Percentiles rank a stretch among this genome's conserved stretches.
Evolutionary conservation across 2,113 vertebrate genomes (phyloP).

Genomic region (Otolemur garnettii): DNA sequence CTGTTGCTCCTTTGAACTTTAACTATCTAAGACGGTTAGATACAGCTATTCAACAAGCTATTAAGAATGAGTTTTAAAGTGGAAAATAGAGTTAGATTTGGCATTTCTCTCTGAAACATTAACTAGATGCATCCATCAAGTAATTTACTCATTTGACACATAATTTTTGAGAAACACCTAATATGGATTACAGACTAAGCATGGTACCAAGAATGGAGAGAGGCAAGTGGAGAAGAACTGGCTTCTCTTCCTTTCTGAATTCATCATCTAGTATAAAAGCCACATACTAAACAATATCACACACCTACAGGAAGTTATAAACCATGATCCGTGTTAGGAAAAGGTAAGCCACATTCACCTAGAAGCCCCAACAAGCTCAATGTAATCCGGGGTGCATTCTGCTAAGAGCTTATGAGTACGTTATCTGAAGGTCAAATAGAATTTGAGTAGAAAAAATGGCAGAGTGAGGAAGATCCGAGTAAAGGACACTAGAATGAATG

Average conservation of each 20-base stretch:
- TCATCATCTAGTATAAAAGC: neutral
- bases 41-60: neutral
- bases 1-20: neutral
- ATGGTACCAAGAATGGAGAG: neutral
- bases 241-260: neutral
- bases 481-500: neutral
- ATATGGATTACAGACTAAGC: neutral
- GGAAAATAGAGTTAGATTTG: neutral
- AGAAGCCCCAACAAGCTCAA: neutral
- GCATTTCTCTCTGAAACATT: neutral
- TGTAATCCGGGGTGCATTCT: neutral
- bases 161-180: constrained; percentile 13
- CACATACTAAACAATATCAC: neutral
- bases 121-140: neutral
- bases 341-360: neutral
- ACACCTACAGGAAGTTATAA: neutral
- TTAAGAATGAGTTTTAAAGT: neutral
- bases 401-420: neutral
- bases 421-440: neutral
- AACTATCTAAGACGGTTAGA: neutral
- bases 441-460: neutral
- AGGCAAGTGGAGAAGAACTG: neutral
- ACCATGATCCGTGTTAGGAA: neutral
- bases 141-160: neutral
- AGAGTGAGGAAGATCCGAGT: neutral